Conservation (phyloP, 1,140 invertebrate genomes). For the Muscidifurax raptorellus region DNA sequence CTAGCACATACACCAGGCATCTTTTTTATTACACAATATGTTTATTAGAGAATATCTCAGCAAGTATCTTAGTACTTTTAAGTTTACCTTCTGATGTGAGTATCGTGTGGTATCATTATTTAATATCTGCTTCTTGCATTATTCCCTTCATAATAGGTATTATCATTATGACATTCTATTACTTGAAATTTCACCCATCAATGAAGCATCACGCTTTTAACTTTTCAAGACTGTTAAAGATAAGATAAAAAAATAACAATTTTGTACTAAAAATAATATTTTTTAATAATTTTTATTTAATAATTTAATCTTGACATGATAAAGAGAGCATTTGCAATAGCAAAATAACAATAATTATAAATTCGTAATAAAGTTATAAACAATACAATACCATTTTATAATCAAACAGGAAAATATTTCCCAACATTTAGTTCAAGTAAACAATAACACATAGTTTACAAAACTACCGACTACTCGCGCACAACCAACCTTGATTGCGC, state of each 20-base stretch:
- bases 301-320: constrained; percentile 47
- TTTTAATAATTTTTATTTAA: constrained; percentile 47
- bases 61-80: constrained; percentile 78
- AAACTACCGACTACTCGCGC: constrained; percentile 25
- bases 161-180: constrained; percentile 85
- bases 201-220: constrained; percentile 49
- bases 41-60: constrained; percentile 80
- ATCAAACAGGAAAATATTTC: constrained; percentile 45
- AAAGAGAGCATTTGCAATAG: constrained; percentile 48
- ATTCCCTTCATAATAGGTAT: constrained; percentile 83
- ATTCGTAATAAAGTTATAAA: constrained; percentile 50
- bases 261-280: background rate
- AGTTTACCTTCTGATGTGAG: constrained; percentile 70
- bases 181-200: constrained; percentile 83
- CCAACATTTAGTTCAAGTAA: constrained; percentile 39
- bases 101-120: constrained; percentile 77
- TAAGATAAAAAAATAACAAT: constrained; percentile 19
- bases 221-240: constrained; percentile 36
- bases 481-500: constrained; percentile 38
- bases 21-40: constrained; percentile 81
- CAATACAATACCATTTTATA: constrained; percentile 39
- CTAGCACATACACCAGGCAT: constrained; percentile 80
- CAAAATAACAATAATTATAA: constrained; percentile 52
- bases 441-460: constrained; percentile 48
- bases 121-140: constrained; percentile 79